phyloP scores from a whole-genome alignment of 23 tunicate species.

The Ciona savignyi region DNA sequence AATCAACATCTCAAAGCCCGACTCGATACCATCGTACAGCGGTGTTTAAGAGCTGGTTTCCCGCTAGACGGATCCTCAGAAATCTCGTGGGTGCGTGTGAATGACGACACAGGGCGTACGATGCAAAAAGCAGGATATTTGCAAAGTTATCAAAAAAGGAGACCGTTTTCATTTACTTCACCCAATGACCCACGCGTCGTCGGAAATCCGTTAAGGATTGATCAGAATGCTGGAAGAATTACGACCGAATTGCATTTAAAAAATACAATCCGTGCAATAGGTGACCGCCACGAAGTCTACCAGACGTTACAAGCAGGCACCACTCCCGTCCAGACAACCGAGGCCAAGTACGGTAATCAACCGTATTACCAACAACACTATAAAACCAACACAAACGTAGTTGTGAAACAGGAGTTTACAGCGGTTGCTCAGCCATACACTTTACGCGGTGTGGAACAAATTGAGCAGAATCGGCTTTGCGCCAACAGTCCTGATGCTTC shows the following conservation, averaged over 20 bases:
- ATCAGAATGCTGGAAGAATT: not conserved
- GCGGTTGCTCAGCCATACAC: not conserved
- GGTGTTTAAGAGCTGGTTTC: constrained; percentile 29
- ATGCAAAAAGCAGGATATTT: no score
- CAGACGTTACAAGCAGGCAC: constrained; percentile 5
- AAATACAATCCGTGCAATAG: constrained; percentile 17
- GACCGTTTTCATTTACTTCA: not conserved
- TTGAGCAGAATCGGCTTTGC: not conserved
- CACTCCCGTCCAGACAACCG: not conserved
- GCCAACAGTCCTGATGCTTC: not conserved
- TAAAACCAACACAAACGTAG: not conserved
- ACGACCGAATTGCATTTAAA: constrained; percentile 7
- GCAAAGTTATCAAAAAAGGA: not conserved
- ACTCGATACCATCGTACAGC: constrained; percentile 9
- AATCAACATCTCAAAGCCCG: constrained; percentile 33
- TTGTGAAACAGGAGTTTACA: constrained; percentile 9
- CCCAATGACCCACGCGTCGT: not conserved
- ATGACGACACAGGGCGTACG: not conserved
- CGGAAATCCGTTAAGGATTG: not conserved
- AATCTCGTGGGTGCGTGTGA: constrained; percentile 3
- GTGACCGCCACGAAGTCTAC: constrained; percentile 14
- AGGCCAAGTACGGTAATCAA: not conserved
- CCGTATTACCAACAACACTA: not conserved
- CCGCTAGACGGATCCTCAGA: constrained; percentile 29
- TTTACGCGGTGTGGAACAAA: not conserved